Evolutionary conservation across 2,888 invertebrate species (phyloP), one percentile per base, ranked within the genome.

Genomic region (Onchidella celtica): DNA sequence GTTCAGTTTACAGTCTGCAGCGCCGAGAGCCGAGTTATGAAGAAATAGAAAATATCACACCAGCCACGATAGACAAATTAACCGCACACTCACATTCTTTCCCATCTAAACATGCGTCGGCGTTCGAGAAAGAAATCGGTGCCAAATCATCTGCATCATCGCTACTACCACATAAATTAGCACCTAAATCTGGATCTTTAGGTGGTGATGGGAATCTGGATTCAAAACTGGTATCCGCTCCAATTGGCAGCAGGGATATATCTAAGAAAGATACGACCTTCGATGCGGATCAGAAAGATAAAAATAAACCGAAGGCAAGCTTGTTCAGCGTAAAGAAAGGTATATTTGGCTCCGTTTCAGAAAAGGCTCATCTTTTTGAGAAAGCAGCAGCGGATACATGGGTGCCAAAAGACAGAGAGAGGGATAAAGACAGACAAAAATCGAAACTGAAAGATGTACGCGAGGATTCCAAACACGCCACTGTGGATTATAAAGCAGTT

Each of bases 1-100:
- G 24, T 55, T 47, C 66, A 14, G 66, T 73, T 27, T 70, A 73
- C 17, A 70, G 70, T 34, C 66, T 80, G 34, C 70, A 69, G 29
- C 34, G 61, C 17, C 55, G 70, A 57, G 79, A 80, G n/a, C 79
- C 79, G 0, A 80, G 79, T 11, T 80, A 80, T 36, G 79, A 80
- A 11, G 79, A 80, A 36, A 80, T 80, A 14, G 73, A 69, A 65
- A 80, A 80, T 38, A 80, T 80, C 40, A 57, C 57, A 2, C 79
- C 79, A 9, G 32, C 69, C 24, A 57, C 32, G 14, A 1, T 55
- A 0, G 14, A 21, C 36, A 57, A 55, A 57, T 34, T 59, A 0
- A 1, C 3, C 2, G 0, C 3, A 1, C 3, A 2, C 14, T 24
- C 57, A 6, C 77, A 63, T 6, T 3, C 27, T 29, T 14, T 4